Evolutionary conservation across 2,888 invertebrate genomes (phyloP).

Genomic region (Aspidapion aeneum): DNA sequence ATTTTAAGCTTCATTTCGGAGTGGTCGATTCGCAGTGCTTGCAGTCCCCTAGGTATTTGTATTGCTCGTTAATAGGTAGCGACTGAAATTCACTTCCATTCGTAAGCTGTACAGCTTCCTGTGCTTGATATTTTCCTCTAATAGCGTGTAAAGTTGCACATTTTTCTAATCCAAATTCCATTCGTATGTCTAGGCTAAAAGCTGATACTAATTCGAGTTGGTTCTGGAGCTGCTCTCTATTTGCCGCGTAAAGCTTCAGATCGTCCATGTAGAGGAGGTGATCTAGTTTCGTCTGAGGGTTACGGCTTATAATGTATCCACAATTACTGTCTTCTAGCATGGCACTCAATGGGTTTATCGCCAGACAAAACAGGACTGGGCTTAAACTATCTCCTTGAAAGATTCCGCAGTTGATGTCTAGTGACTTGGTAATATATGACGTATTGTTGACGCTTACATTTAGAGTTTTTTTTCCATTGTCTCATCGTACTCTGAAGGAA

Average conservation of each 20-base stretch:
- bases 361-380: not conserved
- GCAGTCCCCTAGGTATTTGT: not conserved
- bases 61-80: not conserved
- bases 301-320: not conserved
- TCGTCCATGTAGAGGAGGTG: conserved; percentile 2
- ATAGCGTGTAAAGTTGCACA: not conserved
- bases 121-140: not conserved
- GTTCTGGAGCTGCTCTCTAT: not conserved
- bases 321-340: not conserved
- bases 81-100: not conserved
- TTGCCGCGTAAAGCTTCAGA: not conserved
- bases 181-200: not conserved
- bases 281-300: not conserved
- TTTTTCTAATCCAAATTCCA: conserved; percentile 1
- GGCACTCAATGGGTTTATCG: not conserved
- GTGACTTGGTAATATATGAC: not conserved
- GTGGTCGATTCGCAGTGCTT: not conserved
- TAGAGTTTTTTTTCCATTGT: not conserved
- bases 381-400: not conserved
- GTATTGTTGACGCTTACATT: not conserved
- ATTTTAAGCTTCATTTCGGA: not conserved
- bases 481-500: not conserved
- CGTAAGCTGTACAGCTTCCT: not conserved
- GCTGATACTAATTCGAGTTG: not conserved
- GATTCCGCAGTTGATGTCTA: not conserved